Evolutionary conservation across 2,797 vertebrate genomes (phyloP), one percentile per base, ranked within the genome.

Genomic region (Halcyon leucocephala): DNA sequence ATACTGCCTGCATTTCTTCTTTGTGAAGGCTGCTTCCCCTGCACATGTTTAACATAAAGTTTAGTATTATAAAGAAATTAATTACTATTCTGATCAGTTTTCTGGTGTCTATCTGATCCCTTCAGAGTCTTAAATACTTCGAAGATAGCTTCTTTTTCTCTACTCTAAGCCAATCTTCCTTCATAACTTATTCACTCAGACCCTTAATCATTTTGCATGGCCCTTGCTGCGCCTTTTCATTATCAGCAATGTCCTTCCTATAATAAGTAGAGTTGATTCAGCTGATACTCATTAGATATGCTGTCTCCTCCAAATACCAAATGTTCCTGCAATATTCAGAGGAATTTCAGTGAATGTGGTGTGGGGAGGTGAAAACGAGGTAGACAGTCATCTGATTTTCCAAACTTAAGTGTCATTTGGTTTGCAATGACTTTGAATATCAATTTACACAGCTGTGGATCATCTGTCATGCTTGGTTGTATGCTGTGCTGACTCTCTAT

Each of bases 181-280:
- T 96, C 85, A 82, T 84, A 96, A 91, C 80, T 95, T 95, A 86
- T 86, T 91, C 85, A 86, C 94, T 96, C 85, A 95, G 91, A 93
- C 85, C 85, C 87, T 88, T 93, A 96, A 96, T 95, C 80, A 86
- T 95, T 93, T 93, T 86, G 70, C 46, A 35, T 89, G 95, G 95
- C 94, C 94, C 93, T 91, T 96, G 66, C 93, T 73, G 77, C 0
- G 2, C 7, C 5, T 94, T 96, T 96, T 96, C 83, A 94, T 96
- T 96, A 95, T 95, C 94, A 95, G 95, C 80, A 90, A 85, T 93
- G 93, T 95, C 86, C 86, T 93, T 92, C 78, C 86, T 95, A 57
- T 86, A 96, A 95, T 92, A 95, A 93, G 73, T 88, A 88, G 82
- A 93, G 91, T 97, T 96, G 87, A 96, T 93, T 94, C 95, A 96